These are phyloP conservation scores for Sebastes kiyomatsui DNA, from an alignment of 2,797 vertebrate species.

Conservation along the genomic window DNA sequence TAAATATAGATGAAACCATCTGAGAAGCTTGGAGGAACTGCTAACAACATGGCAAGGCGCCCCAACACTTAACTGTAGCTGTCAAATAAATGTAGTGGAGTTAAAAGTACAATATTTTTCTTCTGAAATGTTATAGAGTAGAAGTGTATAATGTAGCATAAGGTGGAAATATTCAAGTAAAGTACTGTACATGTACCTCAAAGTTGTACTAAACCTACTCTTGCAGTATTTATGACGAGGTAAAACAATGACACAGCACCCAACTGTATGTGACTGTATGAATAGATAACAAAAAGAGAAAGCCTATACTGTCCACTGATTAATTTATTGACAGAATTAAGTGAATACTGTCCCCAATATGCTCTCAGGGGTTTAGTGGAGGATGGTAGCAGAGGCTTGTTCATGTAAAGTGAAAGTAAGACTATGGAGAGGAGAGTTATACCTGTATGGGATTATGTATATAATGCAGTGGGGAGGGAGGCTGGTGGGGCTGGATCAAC, in stretches of 20 bases:
- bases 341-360: neutral
- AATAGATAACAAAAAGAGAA: neutral
- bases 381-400: neutral
- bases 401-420: constrained; percentile 47
- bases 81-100: too few relatives aligned
- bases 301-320: neutral
- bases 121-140: too few relatives aligned
- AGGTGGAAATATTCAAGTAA: neutral
- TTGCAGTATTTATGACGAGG: neutral
- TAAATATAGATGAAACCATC: too few relatives aligned
- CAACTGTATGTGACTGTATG: neutral
- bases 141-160: too few relatives aligned
- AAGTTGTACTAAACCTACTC: too few relatives aligned
- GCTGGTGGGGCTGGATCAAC: constrained; percentile 48
- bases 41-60: too few relatives aligned
- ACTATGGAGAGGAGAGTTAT: constrained; percentile 5
- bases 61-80: too few relatives aligned
- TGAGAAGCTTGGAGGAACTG: too few relatives aligned
- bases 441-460: constrained; percentile 43
- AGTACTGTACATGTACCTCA: neutral
- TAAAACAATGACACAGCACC: neutral
- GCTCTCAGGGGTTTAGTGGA: neutral
- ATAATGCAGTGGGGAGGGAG: constrained; percentile 10
- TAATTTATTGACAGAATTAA: neutral
- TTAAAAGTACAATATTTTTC: too few relatives aligned